A percentile compares a stretch with the other conserved stretches of the same genome.
These are phyloP conservation scores for Holothuria glaberrima DNA, from an alignment of 35 echinoderm and acorn worm species.

Conservation along the genomic window DNA sequence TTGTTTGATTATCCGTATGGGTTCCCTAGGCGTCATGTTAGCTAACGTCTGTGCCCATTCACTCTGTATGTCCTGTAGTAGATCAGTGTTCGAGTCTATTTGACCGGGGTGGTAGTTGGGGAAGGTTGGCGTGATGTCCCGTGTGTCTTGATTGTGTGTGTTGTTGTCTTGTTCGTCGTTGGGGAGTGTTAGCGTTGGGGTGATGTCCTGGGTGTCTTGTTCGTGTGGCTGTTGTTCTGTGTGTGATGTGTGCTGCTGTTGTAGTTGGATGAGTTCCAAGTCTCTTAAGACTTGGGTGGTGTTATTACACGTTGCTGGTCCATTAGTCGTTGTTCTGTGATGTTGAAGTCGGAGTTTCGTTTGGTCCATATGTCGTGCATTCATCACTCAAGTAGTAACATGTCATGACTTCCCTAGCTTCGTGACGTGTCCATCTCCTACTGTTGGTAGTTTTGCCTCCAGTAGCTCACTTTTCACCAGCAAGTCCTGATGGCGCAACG, in stretches of 20 bases:
- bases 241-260: neutral
- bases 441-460: no score
- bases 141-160: neutral
- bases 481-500: neutral
- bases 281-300: neutral
- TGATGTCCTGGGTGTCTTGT: no score
- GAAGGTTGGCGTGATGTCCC: neutral
- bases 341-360: no score
- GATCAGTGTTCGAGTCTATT: neutral
- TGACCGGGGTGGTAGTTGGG: no score
- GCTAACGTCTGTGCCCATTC: slow-evolving; percentile 5
- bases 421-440: no score
- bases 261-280: neutral
- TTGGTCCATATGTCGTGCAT: no score
- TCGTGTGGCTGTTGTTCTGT: neutral
- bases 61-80: slow-evolving; percentile 2
- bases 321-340: no score
- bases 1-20: neutral
- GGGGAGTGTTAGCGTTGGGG: no score
- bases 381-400: neutral
- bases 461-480: neutral
- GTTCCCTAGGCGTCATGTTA: neutral
- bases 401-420: neutral
- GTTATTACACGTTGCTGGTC: neutral
- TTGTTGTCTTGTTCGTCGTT: no score